These are phyloP conservation scores for Pelagia noctiluca DNA, from an alignment of 30 jellyfish, hydroid and myxozoan genomes.

Conservation along the genomic window DNA sequence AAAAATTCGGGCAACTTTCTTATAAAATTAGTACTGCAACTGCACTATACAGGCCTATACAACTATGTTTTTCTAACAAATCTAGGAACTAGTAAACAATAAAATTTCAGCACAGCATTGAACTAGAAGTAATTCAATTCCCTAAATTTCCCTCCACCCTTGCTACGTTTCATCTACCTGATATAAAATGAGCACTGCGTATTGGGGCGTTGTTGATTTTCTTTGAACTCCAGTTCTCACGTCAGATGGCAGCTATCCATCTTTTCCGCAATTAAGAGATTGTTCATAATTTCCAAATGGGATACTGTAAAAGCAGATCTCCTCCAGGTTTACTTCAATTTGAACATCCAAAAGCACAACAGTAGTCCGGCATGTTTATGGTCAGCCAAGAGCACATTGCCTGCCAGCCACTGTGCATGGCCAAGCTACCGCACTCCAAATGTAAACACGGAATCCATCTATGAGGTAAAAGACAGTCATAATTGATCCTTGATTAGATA, in stretches of 20 bases:
- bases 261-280: conserved; percentile 19
- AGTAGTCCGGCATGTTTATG: conserved; percentile 26
- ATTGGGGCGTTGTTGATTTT: conserved; percentile 29
- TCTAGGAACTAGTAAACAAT: too few species aligned
- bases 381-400: conserved; percentile 29
- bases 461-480: too few species aligned
- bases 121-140: not conserved
- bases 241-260: conserved; percentile 52
- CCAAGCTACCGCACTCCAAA: conserved; percentile 8
- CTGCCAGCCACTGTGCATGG: conserved; percentile 45
- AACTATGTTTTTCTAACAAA: too few species aligned
- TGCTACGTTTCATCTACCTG: conserved; percentile 16
- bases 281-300: conserved; percentile 34
- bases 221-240: conserved; percentile 31
- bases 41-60: too few species aligned
- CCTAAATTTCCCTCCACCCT: not conserved
- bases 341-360: conserved; percentile 34
- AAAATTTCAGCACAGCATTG: conserved; percentile 1
- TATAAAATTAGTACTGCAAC: too few species aligned
- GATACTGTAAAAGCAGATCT: conserved; percentile 18
- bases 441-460: conserved; percentile 37
- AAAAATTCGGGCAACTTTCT: too few species aligned
- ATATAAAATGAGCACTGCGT: conserved; percentile 37
- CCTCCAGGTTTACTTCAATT: conserved; percentile 28
- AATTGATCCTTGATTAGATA: too few species aligned